phyloP scores from a whole-genome alignment of 2,113 vertebrate species.

The Tinamus guttatus region DNA sequence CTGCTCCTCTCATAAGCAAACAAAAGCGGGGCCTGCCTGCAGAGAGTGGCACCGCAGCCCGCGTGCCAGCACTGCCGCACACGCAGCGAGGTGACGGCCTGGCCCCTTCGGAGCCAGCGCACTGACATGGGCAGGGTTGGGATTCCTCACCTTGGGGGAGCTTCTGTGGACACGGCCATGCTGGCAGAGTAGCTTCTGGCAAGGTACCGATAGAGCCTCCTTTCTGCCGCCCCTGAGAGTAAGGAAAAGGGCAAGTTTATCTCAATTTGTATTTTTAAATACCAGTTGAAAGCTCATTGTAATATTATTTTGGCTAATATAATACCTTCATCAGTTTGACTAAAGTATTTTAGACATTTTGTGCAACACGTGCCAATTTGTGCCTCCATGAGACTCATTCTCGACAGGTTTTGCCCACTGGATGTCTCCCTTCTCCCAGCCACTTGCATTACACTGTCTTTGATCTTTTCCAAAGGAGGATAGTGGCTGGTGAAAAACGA shows the following conservation, averaged over 20 bases:
- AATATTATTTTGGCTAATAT: background rate
- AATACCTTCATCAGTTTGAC: background rate
- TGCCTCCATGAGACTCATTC: too few relatives aligned
- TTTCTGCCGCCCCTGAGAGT: background rate
- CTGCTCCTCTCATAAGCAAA: background rate
- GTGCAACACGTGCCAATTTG: too few relatives aligned
- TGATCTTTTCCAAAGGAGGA: background rate
- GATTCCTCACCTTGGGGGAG: background rate
- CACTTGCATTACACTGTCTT: too few relatives aligned
- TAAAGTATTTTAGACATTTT: background rate
- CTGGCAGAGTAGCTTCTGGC: background rate
- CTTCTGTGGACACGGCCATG: background rate
- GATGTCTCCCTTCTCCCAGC: background rate
- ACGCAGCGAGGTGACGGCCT: too few relatives aligned
- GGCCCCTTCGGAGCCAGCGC: too few relatives aligned
- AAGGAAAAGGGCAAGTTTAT: background rate
- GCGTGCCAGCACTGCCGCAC: too few relatives aligned
- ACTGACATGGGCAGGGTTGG: background rate
- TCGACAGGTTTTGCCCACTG: background rate
- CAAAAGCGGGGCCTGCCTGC: background rate
- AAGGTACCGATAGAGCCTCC: background rate
- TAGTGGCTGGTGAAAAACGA: constrained; percentile 40
- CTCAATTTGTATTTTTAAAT: background rate
- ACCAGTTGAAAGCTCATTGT: background rate
- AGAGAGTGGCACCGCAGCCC: background rate